phyloP scores from a whole-genome alignment of 2,888 invertebrate genomes.

The Lymantria dispar region DNA sequence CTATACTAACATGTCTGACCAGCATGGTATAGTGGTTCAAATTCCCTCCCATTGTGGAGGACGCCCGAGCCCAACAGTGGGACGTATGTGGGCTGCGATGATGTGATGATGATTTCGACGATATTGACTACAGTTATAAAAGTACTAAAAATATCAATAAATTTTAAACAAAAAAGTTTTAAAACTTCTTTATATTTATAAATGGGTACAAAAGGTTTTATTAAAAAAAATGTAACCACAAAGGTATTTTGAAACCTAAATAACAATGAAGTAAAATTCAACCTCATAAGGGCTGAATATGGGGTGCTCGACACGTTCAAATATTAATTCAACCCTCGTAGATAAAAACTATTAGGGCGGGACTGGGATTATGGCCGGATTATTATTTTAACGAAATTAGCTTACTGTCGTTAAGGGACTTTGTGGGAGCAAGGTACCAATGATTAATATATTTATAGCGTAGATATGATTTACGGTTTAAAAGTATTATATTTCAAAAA shows the following conservation, averaged over 20 bases:
- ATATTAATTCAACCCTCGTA: constrained; percentile 74
- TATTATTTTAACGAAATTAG: constrained; percentile 82
- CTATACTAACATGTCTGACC: no score
- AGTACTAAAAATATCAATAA: no score
- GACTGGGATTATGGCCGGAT: constrained; percentile 70
- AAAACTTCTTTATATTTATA: no score
- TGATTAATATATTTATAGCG: constrained; percentile 39
- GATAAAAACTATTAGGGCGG: constrained; percentile 78
- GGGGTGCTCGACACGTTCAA: constrained; percentile 52
- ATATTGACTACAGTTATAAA: no score
- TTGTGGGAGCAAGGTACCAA: constrained; percentile 39
- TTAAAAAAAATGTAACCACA: background rate
- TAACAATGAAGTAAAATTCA: constrained; percentile 17
- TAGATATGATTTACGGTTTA: background rate
- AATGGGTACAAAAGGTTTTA: no score
- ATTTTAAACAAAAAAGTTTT: no score
- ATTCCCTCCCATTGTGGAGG: no score
- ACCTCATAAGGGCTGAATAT: constrained; percentile 27
- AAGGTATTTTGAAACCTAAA: background rate
- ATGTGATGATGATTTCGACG: no score
- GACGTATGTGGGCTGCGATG: no score
- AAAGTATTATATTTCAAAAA: background rate
- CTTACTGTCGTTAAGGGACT: constrained; percentile 71
- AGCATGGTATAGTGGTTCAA: no score
- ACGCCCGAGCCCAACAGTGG: no score